Conservation (phyloP, 1,140 invertebrate species). For the Drosophila nigrodunni region DNA sequence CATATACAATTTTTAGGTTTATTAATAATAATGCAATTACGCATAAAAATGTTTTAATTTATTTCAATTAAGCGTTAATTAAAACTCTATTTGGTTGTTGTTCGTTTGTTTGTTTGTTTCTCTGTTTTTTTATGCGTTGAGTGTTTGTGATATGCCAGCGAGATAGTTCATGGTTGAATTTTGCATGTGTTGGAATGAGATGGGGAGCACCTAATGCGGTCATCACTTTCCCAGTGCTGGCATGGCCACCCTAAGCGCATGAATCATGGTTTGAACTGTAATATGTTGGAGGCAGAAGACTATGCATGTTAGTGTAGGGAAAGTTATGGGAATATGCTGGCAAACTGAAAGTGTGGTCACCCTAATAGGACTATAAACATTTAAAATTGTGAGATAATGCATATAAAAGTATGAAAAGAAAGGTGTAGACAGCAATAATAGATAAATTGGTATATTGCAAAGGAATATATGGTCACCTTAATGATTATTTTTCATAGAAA, state of each 20-base stretch:
- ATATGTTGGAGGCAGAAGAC: background rate
- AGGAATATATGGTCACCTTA: no score
- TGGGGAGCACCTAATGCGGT: slow-evolving; percentile 21
- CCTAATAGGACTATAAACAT: background rate
- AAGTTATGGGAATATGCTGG: no score
- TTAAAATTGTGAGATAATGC: no score
- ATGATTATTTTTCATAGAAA: no score
- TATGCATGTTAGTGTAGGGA: no score
- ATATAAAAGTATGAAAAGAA: no score
- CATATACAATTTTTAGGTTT: slow-evolving; percentile 79
- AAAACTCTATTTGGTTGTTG: slow-evolving; percentile 46
- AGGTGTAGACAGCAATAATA: no score
- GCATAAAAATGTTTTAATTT: slow-evolving; percentile 84
- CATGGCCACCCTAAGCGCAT: background rate
- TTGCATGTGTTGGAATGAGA: slow-evolving; percentile 12
- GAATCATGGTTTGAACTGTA: background rate
- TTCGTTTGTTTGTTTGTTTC: slow-evolving; percentile 9
- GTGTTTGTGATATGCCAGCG: slow-evolving; percentile 19
- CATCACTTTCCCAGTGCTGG: slow-evolving; percentile 34
- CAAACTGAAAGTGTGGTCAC: background rate
- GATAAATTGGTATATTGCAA: no score
- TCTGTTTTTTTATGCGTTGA: slow-evolving; percentile 8
- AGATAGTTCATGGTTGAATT: background rate
- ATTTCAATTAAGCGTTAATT: slow-evolving; percentile 84
- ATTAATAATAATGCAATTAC: slow-evolving; percentile 84